These are phyloP conservation scores for Cyphomyrmex costatus DNA, from an alignment of 1,140 invertebrate species.

Conservation along the genomic window DNA sequence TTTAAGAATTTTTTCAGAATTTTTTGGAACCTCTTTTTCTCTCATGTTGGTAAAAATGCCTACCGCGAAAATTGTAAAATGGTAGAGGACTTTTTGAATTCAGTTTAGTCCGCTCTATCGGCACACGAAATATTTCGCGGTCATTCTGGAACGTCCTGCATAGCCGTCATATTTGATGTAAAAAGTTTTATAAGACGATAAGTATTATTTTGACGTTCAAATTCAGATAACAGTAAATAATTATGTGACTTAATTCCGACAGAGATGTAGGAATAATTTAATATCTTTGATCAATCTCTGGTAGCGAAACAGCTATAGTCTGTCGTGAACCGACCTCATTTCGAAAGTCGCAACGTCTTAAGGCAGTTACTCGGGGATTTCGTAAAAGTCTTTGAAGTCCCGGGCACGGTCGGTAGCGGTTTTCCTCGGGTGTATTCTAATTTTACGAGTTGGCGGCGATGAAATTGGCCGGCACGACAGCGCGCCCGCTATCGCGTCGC, in stretches of 20 bases:
- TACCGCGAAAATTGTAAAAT: too few relatives aligned
- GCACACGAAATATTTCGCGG: too few relatives aligned
- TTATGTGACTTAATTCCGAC: not conserved
- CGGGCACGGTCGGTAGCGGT: slow-evolving; percentile 48
- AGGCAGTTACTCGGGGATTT: slow-evolving; percentile 75
- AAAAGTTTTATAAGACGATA: not conserved
- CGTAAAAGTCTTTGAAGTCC: slow-evolving; percentile 70
- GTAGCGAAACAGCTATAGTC: not conserved
- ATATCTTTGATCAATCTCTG: slow-evolving; percentile 9
- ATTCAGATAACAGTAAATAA: not conserved
- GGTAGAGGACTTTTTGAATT: too few relatives aligned
- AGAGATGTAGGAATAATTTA: not conserved
- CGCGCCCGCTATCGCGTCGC: not conserved
- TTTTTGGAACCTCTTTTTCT: too few relatives aligned
- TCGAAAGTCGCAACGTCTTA: slow-evolving; percentile 66
- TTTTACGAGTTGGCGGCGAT: slow-evolving; percentile 68
- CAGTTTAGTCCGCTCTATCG: too few relatives aligned
- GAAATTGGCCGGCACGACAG: slow-evolving; percentile 68
- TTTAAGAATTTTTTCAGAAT: too few relatives aligned
- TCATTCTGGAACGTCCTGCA: too few relatives aligned
- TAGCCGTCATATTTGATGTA: too few relatives aligned
- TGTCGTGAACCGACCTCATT: slow-evolving; percentile 1
- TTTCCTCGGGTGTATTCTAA: slow-evolving; percentile 74
- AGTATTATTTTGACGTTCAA: not conserved
- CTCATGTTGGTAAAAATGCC: too few relatives aligned